Evolutionary conservation across 1,140 invertebrate species (phyloP), one percentile per base, ranked within the genome.

Genomic region (Drosophila orena): DNA sequence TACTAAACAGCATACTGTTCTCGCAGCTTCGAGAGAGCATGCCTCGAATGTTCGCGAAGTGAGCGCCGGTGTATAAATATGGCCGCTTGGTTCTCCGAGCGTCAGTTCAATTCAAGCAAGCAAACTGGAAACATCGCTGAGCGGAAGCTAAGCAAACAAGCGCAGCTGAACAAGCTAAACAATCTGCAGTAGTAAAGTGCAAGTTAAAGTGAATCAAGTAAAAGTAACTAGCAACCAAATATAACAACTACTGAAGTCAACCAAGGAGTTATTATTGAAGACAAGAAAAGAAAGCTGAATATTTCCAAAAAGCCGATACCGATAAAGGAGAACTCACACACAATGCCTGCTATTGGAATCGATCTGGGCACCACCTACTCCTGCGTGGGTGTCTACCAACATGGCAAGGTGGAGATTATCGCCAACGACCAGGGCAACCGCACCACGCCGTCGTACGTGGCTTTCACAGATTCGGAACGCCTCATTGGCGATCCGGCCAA

Each of bases 391-490:
- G 96, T 97, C 11, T 97, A 94, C 92, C 95, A 96, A 79, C 94
- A 97, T 86, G 97, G 97, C 49, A 97, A 97, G 93, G 95, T 98
- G 59, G 97, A 98, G 93, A 98, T 98, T 83, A 98, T 98, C 81
- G 97, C 97, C 81, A 98, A 98, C 92, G 97, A 98, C 92, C 97
- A 98, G 93, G 98, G 98, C 85, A 99, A 99, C 93, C 94, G 98
- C 76, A 99, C 98, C 20, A 99, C 98, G 50, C 98, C 98, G 22
- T 97, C 96, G 72, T 99, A 98, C 94, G 98, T 99, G 20, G 98
- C 97, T 35, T 99, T 99, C 94, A 98, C 97, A 55, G 98, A 99
- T 91, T 97, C 96, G 2, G 98, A 99, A 92, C 96, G 98, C 92
- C 95, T 99, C 60, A 98, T 99, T 92, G 98, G 98, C 56, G 98